phyloP scores from a whole-genome alignment of 2,888 invertebrate species.

The Agelastica alni region DNA sequence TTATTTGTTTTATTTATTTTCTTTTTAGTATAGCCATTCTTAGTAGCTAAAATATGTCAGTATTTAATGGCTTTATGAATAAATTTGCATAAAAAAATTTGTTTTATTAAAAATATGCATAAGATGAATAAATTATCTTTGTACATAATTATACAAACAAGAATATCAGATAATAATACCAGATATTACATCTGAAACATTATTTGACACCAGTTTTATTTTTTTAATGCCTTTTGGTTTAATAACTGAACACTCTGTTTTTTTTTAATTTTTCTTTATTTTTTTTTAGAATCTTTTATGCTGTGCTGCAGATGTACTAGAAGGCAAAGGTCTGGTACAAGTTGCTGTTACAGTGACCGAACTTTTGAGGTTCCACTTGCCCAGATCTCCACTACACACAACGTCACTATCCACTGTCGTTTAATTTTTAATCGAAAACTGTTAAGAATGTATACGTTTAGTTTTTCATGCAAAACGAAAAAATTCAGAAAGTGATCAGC shows the following conservation, averaged over 20 bases:
- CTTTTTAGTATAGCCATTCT: neutral
- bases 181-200: no score
- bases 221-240: neutral
- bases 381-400: conserved; percentile 53
- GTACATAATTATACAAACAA: no score
- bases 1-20: conserved; percentile 18
- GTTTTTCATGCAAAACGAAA: no score
- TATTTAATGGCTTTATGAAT: conserved; percentile 28
- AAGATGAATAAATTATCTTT: no score
- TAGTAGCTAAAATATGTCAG: conserved; percentile 15
- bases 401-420: conserved; percentile 44
- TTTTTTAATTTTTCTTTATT: neutral
- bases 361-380: conserved; percentile 71
- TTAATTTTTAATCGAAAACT: conserved; percentile 18
- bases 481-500: no score
- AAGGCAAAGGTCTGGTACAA: conserved; percentile 85
- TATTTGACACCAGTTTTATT: no score
- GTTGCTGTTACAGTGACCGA: conserved; percentile 89
- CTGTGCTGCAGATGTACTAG: conserved; percentile 89
- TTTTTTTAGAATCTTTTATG: conserved; percentile 82
- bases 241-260: neutral
- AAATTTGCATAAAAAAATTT: conserved; percentile 25
- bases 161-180: no score
- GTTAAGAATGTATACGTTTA: no score
- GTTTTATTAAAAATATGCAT: no score